Base-by-base conservation (phyloP, 2,888 invertebrate species). In the Unio delphinus region DNA sequence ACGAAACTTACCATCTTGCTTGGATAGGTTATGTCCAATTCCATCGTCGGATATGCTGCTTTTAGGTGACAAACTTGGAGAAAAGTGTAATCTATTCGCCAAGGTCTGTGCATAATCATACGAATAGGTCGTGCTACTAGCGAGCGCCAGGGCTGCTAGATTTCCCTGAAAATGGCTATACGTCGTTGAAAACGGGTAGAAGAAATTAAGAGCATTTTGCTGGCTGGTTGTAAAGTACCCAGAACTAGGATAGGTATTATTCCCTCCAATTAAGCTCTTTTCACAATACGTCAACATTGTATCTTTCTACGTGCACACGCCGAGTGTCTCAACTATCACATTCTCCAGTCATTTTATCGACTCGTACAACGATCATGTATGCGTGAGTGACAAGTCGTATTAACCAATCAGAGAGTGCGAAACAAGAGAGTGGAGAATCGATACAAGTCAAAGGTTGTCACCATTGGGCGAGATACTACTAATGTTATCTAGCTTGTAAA, bases 41-140 rank as follows among this genome's bases (percentile, higher is more conserved):
- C 75, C 75, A 55, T 73, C 77, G 60, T 77, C 77, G 15, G 77
- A 77, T 23, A 75, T 67, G 63, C 71, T 73, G 28, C 75, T 75
- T 62, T 69, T 73, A n/a, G 77, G 77, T n/a, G 77, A 77, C 28
- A 75, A 69, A 58, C 60, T 70, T 62, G 75, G 58, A n/a, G 73
- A 69, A 64, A 72, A 72, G 63, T 75, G 75, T 73, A 77, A 70
- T 59, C 75, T 74, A 55, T 63, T 73, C 55, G 73, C 77, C 60
- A 77, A 70, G 28, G 72, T 67, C 56, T 77, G 77, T 5, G 77
- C 77, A 67, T 77, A 77, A 56, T 77, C 77, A 60, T 75, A 77
- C 28, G 74, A 67, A 61, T 77, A 77, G 60, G 75, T 73, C 64
- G 75, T 72, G n/a, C 75, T 74, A 15, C 75, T 68, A 2, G 77